Percentiles rank a stretch among this genome's conserved stretches.
Evolutionary conservation across 2,797 vertebrate species (phyloP).

Genomic region (Limosa lapponica): DNA sequence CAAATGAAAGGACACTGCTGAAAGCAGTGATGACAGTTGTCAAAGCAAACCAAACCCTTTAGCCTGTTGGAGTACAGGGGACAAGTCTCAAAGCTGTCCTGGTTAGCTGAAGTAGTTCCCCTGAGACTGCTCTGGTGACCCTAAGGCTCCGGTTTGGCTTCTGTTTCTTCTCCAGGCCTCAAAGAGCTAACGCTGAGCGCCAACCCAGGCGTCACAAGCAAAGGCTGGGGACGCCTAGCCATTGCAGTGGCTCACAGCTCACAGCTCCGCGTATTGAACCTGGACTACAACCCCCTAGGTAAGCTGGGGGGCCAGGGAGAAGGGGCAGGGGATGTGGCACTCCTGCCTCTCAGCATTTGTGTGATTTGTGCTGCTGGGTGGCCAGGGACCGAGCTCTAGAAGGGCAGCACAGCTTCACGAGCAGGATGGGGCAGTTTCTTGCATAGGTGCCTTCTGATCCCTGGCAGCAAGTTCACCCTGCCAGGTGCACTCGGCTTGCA

Average conservation of each 20-base stretch:
- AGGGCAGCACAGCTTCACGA: not conserved
- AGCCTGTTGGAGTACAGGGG: not conserved
- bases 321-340: not conserved
- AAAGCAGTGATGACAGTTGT: not conserved
- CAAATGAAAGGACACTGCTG: not conserved
- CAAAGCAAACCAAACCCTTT: not conserved
- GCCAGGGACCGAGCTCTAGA: not conserved
- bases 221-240: conserved; percentile 91
- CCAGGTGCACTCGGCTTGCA: not conserved
- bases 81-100: not conserved
- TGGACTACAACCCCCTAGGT: conserved; percentile 97
- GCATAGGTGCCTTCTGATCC: not conserved
- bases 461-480: not conserved
- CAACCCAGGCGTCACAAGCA: conserved; percentile 91
- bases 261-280: conserved; percentile 91
- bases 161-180: conserved; percentile 81
- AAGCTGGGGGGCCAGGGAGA: conserved; percentile 17
- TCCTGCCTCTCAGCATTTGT: not conserved
- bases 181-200: conserved; percentile 94
- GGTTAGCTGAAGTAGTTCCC: not conserved
- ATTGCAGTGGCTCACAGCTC: conserved; percentile 96
- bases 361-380: not conserved
- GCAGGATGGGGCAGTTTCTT: not conserved
- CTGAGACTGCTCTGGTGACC: not conserved
- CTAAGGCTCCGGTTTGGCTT: conserved; percentile 24